Base-by-base conservation (phyloP, 1,140 invertebrate genomes). In the Drosophila cardini region DNA sequence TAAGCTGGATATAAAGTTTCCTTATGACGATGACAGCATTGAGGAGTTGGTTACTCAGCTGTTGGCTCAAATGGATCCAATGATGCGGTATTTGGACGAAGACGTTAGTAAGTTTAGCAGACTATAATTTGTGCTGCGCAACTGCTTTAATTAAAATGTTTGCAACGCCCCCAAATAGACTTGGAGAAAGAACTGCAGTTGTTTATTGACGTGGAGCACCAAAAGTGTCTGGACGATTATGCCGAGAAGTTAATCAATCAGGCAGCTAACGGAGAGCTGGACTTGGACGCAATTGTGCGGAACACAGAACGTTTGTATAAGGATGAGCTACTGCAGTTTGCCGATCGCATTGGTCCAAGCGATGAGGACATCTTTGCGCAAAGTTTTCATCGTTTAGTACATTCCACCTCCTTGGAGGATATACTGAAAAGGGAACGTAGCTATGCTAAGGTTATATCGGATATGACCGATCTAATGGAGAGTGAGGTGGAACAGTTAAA, bases 331-430 rank as follows among this genome's bases (percentile, higher is more conserved):
- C 91, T 94, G 26, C 94, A 95, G 85, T 95, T 95, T 93, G 94
- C 94, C 0, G 95, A 95, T 81, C 94, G 94, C 42, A 93, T 95
- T 57, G 95, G 95, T 50, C 94, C 96, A 11, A 95, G 95, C 3
- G 95, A 96, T 92, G 95, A 96, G 86, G 95, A 96, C 87, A 92
- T 97, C 42, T 96, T 97, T 93, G 95, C 96, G 11, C 95, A 96
- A 58, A 96, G 96, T 60, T 98, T 97, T 92, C 96, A 97, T 90
- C 56, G 91, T 77, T 90, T 98, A 38, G 96, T 97, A 4, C 96
- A 97, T 92, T 96, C 96, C 11, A 96, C 91, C 0, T 91, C 96
- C 5, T 89, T 97, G 16, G 95, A 96, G 90, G 96, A 96, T 0
- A 95, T 98, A 81, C 93, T 97, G 1, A 95, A 96, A 87, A 93